A percentile compares a stretch with the other conserved stretches of the same genome.
Evolutionary conservation across 1,140 invertebrate genomes (phyloP).

Genomic region (Philotrypesis tridentata): DNA sequence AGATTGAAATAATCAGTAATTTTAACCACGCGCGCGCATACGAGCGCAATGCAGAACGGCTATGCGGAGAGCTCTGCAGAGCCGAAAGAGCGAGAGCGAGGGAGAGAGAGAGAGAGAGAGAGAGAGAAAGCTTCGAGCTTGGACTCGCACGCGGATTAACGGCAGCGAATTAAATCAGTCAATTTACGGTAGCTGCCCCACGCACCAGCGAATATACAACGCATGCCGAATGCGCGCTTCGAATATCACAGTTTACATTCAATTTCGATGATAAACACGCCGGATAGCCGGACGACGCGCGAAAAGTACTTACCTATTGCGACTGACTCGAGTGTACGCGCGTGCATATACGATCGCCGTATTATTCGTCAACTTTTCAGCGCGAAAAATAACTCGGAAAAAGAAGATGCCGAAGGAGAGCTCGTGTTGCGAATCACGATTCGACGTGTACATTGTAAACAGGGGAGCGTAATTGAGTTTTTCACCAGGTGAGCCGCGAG

Average conservation of each 20-base stretch:
- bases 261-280: slow-evolving; percentile 36
- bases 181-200: slow-evolving; percentile 11
- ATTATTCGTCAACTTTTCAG: too few species aligned
- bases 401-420: too few species aligned
- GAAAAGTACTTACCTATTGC: slow-evolving; percentile 8
- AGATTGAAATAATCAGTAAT: slow-evolving; percentile 23
- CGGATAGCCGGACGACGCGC: not conserved
- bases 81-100: not conserved
- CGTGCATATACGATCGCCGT: too few species aligned
- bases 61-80: not conserved
- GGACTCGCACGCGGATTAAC: not conserved
- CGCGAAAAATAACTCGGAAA: too few species aligned
- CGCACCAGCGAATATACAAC: not conserved
- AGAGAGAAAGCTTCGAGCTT: too few species aligned
- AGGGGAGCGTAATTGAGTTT: too few species aligned
- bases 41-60: too few species aligned
- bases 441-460: too few species aligned
- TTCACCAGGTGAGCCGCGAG: too few species aligned
- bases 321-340: not conserved
- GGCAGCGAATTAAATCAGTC: slow-evolving; percentile 37
- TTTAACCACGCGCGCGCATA: not conserved
- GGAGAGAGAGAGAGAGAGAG: too few species aligned
- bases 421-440: too few species aligned
- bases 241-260: slow-evolving; percentile 41
- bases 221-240: not conserved